phyloP scores from a whole-genome alignment of 2,113 vertebrate genomes.

The Dasyurus viverrinus region DNA sequence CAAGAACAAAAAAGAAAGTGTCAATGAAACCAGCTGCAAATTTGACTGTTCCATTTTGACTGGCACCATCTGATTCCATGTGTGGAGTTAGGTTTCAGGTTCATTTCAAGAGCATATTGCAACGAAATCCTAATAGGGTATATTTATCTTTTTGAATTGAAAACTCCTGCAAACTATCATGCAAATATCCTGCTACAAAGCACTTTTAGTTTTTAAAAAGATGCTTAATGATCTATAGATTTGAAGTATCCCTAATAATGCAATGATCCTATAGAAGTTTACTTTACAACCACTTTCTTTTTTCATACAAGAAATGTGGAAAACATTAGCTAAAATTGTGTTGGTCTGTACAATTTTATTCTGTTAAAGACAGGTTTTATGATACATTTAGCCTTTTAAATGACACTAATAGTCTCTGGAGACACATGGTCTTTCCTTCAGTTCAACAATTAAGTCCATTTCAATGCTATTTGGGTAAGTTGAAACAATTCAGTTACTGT shows the following conservation, averaged over 20 bases:
- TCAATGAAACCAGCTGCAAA: conserved; percentile 27
- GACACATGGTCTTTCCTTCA: conserved; percentile 85
- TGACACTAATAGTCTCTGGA: conserved; percentile 90
- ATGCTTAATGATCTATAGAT: conserved; percentile 45
- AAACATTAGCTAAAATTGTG: conserved; percentile 90
- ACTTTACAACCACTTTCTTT: conserved; percentile 67
- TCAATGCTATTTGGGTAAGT: conserved; percentile 87
- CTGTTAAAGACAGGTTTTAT: conserved; percentile 89
- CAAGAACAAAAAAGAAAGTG: conserved; percentile 55
- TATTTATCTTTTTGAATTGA: conserved; percentile 30
- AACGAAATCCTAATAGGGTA: conserved; percentile 19
- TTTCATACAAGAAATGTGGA: conserved; percentile 87
- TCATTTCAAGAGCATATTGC: not conserved
- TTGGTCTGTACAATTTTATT: conserved; percentile 89
- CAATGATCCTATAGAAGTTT: conserved; percentile 53
- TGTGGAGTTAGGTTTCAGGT: not conserved
- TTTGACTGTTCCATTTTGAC: conserved; percentile 52
- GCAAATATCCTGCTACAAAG: not conserved
- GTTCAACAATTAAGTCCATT: conserved; percentile 90
- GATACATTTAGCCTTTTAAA: conserved; percentile 90
- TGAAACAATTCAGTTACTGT: conserved; percentile 91
- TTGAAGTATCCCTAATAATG: conserved; percentile 65
- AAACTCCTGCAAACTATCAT: not conserved
- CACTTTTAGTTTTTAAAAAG: conserved; percentile 50
- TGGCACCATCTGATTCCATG: not conserved